A percentile compares a stretch with the other conserved stretches of the same genome.
Evolutionary conservation across 2,113 vertebrate species (phyloP).

Genomic region (Delphinus delphis): DNA sequence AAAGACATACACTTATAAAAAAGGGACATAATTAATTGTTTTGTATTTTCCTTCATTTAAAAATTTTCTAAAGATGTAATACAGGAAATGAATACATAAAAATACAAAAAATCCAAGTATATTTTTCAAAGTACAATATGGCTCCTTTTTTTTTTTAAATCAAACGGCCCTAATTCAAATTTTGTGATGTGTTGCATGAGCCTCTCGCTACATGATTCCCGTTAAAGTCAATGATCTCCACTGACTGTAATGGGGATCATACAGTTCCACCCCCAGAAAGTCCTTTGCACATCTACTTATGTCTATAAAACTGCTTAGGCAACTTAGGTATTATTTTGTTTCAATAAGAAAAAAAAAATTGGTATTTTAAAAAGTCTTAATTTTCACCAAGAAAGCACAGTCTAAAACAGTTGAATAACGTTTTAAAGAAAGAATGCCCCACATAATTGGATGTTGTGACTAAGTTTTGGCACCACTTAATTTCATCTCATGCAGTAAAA

Average conservation of each 20-base stretch:
- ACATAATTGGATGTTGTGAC: constrained; percentile 12
- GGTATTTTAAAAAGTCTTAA: neutral
- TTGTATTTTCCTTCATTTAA: neutral
- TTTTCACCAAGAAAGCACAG: neutral
- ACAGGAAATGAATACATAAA: neutral
- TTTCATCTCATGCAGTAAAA: neutral
- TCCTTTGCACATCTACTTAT: constrained; percentile 47
- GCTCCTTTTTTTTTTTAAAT: neutral
- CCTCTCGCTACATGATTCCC: neutral
- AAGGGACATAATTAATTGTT: neutral
- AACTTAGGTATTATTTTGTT: constrained; percentile 58
- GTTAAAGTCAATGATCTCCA: neutral
- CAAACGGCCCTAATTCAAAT: constrained; percentile 43
- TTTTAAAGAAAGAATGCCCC: neutral
- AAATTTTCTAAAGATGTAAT: neutral
- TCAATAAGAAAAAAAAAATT: constrained; percentile 46
- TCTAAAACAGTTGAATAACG: constrained; percentile 8
- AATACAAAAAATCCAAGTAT: neutral
- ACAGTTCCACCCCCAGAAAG: neutral
- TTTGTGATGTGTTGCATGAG: constrained; percentile 28
- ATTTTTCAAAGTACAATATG: neutral
- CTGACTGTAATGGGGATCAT: constrained; percentile 10
- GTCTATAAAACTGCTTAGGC: constrained; percentile 44
- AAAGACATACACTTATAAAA: neutral
- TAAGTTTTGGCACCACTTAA: neutral